phyloP scores from a whole-genome alignment of 2,797 vertebrate genomes.

The Microcaecilia unicolor region DNA sequence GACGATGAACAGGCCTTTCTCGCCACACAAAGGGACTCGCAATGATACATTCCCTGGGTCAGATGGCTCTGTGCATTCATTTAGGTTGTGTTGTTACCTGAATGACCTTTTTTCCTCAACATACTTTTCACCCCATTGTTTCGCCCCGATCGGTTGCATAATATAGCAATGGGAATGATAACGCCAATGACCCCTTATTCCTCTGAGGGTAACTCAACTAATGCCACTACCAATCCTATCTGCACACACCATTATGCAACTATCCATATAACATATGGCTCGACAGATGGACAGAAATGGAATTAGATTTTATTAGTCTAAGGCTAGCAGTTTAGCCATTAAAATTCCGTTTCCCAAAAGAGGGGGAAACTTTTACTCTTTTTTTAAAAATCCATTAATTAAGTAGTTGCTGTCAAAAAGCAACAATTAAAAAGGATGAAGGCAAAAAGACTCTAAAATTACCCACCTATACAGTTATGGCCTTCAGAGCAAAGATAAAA shows the following conservation, averaged over 20 bases:
- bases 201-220: constrained; percentile 26
- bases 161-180: constrained; percentile 18
- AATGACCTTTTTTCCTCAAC: constrained; percentile 11
- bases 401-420: constrained; percentile 59
- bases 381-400: constrained; percentile 60
- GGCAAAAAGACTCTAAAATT: constrained; percentile 58
- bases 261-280: constrained; percentile 50
- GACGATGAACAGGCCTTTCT: constrained; percentile 1
- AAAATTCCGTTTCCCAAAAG: constrained; percentile 63
- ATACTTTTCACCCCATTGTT: constrained; percentile 11
- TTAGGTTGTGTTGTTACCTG: constrained; percentile 7
- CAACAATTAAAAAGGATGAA: constrained; percentile 61
- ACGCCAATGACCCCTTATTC: constrained; percentile 8
- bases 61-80: constrained; percentile 8
- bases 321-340: constrained; percentile 68
- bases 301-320: constrained; percentile 60
- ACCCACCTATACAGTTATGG: constrained; percentile 52
- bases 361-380: constrained; percentile 52
- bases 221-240: constrained; percentile 38
- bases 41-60: constrained; percentile 1
- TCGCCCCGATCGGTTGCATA: constrained; percentile 20
- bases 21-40: constrained; percentile 6
- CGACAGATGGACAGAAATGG: constrained; percentile 50
- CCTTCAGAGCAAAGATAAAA: constrained; percentile 62
- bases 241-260: constrained; percentile 42